phyloP scores from a whole-genome alignment of 2,888 invertebrate species.

The Meteorus cinctellus region DNA sequence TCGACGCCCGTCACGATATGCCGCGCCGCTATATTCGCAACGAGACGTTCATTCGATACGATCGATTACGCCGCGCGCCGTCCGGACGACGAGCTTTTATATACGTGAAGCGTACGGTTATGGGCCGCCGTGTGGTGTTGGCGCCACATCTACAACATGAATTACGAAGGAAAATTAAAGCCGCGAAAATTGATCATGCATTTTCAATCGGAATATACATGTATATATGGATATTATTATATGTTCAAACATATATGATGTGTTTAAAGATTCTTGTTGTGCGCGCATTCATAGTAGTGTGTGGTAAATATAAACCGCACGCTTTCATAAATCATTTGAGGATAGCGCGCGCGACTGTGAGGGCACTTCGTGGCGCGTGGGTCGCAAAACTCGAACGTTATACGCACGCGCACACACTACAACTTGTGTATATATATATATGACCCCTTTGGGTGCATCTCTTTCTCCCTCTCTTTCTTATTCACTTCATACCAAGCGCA shows the following conservation, averaged over 20 bases:
- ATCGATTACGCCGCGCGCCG: conserved; percentile 48
- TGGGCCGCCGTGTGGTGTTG: conserved; percentile 9
- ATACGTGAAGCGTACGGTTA: neutral
- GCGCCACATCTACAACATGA: conserved; percentile 30
- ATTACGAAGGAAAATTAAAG: conserved; percentile 3
- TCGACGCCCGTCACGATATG: conserved; percentile 28
- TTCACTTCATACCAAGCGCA: neutral
- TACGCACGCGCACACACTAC: neutral
- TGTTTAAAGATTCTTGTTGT: conserved; percentile 23
- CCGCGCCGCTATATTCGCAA: conserved; percentile 35
- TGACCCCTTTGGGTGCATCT: conserved; percentile 6
- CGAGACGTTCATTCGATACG: conserved; percentile 48
- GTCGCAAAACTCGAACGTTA: conserved; percentile 27
- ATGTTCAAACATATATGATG: neutral
- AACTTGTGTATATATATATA: conserved; percentile 12
- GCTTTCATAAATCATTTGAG: conserved; percentile 40
- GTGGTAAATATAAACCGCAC: conserved; percentile 39
- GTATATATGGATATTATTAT: neutral
- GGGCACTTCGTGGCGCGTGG: conserved; percentile 38
- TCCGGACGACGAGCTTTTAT: conserved; percentile 15
- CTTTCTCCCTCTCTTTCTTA: neutral
- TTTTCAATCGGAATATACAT: conserved; percentile 1
- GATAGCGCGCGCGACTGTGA: conserved; percentile 29
- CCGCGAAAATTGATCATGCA: conserved; percentile 5
- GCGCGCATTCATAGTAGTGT: conserved; percentile 8